phyloP scores from a whole-genome alignment of 2,113 vertebrate genomes.

The Gambusia affinis region DNA sequence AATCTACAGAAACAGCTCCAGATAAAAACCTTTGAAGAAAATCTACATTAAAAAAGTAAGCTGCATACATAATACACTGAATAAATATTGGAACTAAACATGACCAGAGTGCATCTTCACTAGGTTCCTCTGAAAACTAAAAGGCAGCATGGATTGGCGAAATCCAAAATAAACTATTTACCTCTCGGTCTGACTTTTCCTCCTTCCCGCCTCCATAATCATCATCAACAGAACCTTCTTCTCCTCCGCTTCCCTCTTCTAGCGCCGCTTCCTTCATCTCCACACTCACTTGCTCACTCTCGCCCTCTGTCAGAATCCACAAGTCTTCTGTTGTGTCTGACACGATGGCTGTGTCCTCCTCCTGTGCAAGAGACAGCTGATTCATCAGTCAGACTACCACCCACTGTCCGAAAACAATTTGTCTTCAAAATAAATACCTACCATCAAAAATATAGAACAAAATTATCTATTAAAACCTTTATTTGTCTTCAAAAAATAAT shows the following conservation, averaged over 20 bases:
- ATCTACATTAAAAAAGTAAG: not conserved
- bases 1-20: not conserved
- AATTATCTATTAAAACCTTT: too few species aligned
- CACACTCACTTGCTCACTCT: conserved; percentile 86
- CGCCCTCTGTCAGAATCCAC: conserved; percentile 91
- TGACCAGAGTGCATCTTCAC: not conserved
- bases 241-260: conserved; percentile 77
- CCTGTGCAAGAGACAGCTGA: conserved; percentile 83
- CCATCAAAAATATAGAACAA: not conserved
- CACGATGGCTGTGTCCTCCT: conserved; percentile 92
- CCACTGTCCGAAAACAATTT: conserved; percentile 5
- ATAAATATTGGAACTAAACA: not conserved
- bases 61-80: not conserved
- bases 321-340: conserved; percentile 96
- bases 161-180: conserved; percentile 13
- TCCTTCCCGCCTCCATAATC: conserved; percentile 68
- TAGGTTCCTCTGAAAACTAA: not conserved
- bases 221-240: conserved; percentile 75
- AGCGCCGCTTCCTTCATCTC: conserved; percentile 84
- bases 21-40: not conserved
- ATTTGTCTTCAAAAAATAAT: too few species aligned
- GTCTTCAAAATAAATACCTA: not conserved
- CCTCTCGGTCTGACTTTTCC: conserved; percentile 74
- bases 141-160: not conserved
- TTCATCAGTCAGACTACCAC: conserved; percentile 72